Evolutionary conservation across 1,140 invertebrate genomes (phyloP).

Genomic region (Agraylea sexmaculata): DNA sequence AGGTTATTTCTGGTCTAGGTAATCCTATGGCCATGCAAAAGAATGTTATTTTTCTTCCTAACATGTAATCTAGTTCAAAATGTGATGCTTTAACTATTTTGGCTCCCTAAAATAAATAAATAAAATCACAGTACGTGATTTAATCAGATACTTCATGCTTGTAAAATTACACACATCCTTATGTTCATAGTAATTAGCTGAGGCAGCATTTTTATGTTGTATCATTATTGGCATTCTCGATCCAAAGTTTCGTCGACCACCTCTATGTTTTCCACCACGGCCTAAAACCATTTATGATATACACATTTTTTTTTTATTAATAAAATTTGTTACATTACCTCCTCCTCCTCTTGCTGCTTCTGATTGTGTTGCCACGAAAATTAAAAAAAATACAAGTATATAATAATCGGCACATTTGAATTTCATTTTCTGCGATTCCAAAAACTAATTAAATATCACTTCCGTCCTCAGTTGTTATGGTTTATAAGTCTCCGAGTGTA

Average conservation of each 20-base stretch:
- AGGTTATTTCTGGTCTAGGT: slow-evolving; percentile 15
- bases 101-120: slow-evolving; percentile 48
- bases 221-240: slow-evolving; percentile 38
- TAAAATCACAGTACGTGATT: neutral
- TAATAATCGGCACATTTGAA: neutral
- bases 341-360: neutral
- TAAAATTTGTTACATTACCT: neutral
- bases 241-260: slow-evolving; percentile 8
- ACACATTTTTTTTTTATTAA: neutral
- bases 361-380: neutral
- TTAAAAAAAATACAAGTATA: slow-evolving; percentile 1
- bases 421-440: slow-evolving; percentile 3
- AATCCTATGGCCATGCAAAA: slow-evolving; percentile 55
- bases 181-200: slow-evolving; percentile 51
- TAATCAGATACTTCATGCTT: neutral
- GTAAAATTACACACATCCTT: slow-evolving; percentile 46
- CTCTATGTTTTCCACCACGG: slow-evolving; percentile 5
- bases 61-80: slow-evolving; percentile 74
- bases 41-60: slow-evolving; percentile 77
- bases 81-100: slow-evolving; percentile 70
- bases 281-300: neutral
- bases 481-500: too few species aligned
- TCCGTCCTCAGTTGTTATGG: neutral
- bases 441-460: neutral
- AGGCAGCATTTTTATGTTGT: slow-evolving; percentile 45